Conservation (phyloP, 1,140 invertebrate species). For the Argopecten irradians region DNA sequence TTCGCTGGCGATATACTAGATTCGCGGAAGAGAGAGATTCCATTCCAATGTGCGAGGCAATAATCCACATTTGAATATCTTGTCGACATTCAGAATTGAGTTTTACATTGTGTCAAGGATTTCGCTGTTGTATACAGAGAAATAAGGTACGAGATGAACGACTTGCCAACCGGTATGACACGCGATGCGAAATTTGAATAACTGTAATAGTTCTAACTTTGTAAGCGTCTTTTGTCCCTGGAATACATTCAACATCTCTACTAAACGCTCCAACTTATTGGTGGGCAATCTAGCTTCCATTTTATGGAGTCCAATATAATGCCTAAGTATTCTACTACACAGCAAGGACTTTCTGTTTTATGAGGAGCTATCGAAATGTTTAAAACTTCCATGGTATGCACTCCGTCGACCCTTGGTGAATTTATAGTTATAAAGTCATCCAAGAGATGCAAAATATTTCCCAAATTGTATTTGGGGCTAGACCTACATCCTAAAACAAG, state of each 20-base stretch:
- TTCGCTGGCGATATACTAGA: no score
- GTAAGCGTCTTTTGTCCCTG: background rate
- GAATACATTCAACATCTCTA: background rate
- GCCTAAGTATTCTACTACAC: slow-evolving; percentile 8
- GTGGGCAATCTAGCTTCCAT: slow-evolving; percentile 27
- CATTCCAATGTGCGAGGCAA: no score
- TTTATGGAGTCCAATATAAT: slow-evolving; percentile 24
- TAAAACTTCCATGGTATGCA: background rate
- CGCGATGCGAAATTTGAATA: no score
- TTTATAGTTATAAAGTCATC: background rate
- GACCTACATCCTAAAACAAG: slow-evolving; percentile 36
- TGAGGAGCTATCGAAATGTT: background rate
- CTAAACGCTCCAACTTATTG: background rate
- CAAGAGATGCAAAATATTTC: no score
- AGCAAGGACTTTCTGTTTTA: background rate
- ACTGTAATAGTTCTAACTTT: no score
- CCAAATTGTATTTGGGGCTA: slow-evolving; percentile 38
- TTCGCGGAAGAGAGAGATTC: no score
- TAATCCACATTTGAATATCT: no score
- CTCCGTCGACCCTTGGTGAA: background rate
- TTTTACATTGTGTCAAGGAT: no score
- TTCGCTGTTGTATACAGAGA: no score
- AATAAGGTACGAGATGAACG: no score
- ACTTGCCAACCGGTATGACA: no score
- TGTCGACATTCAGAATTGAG: no score